Evolutionary conservation across 1,140 invertebrate genomes (phyloP).

Genomic region (Lasioglossum baleicum): DNA sequence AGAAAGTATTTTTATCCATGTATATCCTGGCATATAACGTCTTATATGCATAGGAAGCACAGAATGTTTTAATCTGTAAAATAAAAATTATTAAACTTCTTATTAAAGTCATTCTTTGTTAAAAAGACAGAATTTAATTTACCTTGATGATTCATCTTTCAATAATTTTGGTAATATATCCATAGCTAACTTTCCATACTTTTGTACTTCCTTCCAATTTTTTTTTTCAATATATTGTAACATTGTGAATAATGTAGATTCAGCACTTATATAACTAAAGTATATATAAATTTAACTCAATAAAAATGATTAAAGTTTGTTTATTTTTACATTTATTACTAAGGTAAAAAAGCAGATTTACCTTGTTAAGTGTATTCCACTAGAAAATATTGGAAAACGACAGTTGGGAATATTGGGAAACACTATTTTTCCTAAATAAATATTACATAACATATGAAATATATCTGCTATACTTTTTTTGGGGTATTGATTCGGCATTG

Average conservation of each 20-base stretch:
- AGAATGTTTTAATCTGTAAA: slow-evolving; percentile 44
- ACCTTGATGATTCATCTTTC: background rate
- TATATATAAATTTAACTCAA: slow-evolving; percentile 20
- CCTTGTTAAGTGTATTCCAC: slow-evolving; percentile 62
- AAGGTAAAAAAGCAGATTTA: slow-evolving; percentile 39
- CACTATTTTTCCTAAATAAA: slow-evolving; percentile 59
- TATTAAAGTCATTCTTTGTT: too few relatives aligned
- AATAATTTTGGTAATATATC: slow-evolving; percentile 21
- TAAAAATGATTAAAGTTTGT: slow-evolving; percentile 34
- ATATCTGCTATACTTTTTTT: slow-evolving; percentile 60
- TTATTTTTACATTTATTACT: too few relatives aligned
- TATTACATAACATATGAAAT: slow-evolving; percentile 59
- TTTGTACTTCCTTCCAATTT: slow-evolving; percentile 61
- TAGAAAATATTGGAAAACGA: slow-evolving; percentile 71
- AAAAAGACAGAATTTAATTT: too few relatives aligned
- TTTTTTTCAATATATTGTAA: slow-evolving; percentile 58
- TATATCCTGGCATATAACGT: slow-evolving; percentile 65
- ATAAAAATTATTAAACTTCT: too few relatives aligned
- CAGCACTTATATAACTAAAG: slow-evolving; percentile 60
- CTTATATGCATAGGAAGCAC: slow-evolving; percentile 68
- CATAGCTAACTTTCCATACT: slow-evolving; percentile 52
- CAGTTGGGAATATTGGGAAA: slow-evolving; percentile 61
- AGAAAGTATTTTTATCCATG: slow-evolving; percentile 72
- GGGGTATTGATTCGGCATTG: slow-evolving; percentile 68
- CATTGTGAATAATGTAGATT: slow-evolving; percentile 40